Conservation (phyloP, 1,140 invertebrate species). For the Drosophila neocordata region DNA sequence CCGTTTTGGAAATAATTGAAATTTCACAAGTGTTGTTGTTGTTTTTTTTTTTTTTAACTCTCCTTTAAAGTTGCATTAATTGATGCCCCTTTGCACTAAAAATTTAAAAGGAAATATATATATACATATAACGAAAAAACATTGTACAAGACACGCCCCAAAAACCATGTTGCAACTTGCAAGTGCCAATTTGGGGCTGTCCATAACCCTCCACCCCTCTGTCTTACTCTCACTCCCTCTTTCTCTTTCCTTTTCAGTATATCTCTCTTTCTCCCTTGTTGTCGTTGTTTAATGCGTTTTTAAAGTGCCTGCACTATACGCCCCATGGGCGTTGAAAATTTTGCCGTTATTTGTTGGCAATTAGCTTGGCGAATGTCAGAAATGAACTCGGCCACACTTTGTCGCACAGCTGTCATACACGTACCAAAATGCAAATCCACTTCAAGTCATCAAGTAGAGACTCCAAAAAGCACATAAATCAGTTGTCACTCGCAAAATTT, state of each 20-base stretch:
- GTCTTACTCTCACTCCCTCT: background rate
- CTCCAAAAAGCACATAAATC: constrained; percentile 40
- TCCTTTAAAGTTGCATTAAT: constrained; percentile 40
- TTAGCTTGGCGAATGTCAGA: constrained; percentile 57
- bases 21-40: constrained; percentile 37
- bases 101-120: constrained; percentile 15
- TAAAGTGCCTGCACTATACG: constrained; percentile 55
- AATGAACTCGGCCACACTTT: constrained; percentile 40
- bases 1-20: constrained; percentile 60
- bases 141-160: constrained; percentile 54
- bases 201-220: background rate
- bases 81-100: constrained; percentile 35
- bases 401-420: constrained; percentile 58
- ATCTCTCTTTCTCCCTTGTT: too few relatives aligned
- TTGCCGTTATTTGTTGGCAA: constrained; percentile 48
- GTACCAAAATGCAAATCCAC: constrained; percentile 50
- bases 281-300: constrained; percentile 59
- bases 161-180: constrained; percentile 68
- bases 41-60: constrained; percentile 26
- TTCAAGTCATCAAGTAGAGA: constrained; percentile 33
- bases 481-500: constrained; percentile 40
- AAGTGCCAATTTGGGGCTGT: constrained; percentile 69
- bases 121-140: background rate
- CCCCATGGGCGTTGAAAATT: constrained; percentile 52
- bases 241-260: too few relatives aligned